phyloP scores from a whole-genome alignment of 2,888 invertebrate genomes.

The Campoplex capitator region DNA sequence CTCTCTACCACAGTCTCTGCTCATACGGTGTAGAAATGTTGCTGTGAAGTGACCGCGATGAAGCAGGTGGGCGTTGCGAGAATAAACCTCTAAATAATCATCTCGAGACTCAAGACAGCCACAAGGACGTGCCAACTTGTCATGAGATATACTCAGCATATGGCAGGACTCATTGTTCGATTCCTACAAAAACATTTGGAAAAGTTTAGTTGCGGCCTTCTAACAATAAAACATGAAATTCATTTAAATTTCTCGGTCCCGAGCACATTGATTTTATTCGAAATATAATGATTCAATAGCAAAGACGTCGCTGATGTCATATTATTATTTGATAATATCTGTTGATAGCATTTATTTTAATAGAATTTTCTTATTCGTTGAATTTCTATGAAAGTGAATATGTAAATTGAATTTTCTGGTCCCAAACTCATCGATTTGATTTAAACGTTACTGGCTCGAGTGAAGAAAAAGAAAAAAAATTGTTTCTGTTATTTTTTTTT shows the following conservation, averaged over 20 bases:
- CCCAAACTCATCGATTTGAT: neutral
- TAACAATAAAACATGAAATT: neutral
- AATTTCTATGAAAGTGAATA: neutral
- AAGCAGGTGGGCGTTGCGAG: constrained; percentile 77
- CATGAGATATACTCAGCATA: constrained; percentile 21
- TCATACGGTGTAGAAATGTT: neutral
- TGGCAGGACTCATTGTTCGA: constrained; percentile 13
- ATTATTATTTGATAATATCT: neutral
- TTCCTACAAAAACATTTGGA: neutral
- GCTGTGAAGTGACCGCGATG: constrained; percentile 66
- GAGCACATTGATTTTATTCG: neutral
- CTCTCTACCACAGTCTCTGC: constrained; percentile 12
- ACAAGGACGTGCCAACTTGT: constrained; percentile 53
- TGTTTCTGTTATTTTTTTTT: constrained; percentile 10
- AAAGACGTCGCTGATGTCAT: neutral
- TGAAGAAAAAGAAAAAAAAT: neutral
- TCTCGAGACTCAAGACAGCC: constrained; percentile 28
- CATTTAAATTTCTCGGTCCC: neutral
- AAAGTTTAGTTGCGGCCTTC: neutral
- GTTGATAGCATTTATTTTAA: neutral
- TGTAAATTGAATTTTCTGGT: neutral
- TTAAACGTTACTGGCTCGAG: neutral
- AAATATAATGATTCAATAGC: neutral
- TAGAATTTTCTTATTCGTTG: neutral
- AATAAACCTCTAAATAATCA: constrained; percentile 78